These are phyloP conservation scores for Myocastor coypus DNA, from an alignment of 2,113 vertebrate genomes.

Conservation along the genomic window DNA sequence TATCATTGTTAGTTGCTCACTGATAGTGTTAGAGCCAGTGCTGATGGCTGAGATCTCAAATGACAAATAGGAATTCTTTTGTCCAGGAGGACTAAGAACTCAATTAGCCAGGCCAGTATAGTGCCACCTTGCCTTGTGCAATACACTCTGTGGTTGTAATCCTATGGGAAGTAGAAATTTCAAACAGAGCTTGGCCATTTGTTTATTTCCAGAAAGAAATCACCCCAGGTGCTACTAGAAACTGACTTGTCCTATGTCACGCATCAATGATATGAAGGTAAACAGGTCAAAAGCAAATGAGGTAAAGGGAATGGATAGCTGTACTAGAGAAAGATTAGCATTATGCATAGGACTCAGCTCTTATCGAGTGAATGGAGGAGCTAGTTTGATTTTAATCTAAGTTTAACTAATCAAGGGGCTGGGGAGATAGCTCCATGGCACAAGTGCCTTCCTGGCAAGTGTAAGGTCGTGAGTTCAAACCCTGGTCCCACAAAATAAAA, in stretches of 20 bases:
- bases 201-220: slow-evolving; percentile 36
- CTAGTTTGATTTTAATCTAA: background rate
- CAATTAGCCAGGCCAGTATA: background rate
- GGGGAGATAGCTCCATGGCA: too few species aligned
- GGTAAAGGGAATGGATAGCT: background rate
- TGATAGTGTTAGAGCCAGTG: background rate
- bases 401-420: background rate
- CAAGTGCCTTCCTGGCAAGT: too few species aligned
- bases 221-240: background rate
- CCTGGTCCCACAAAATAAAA: too few species aligned
- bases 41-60: background rate
- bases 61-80: background rate
- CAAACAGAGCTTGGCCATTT: background rate
- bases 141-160: background rate
- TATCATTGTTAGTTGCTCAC: background rate
- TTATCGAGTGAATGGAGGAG: background rate
- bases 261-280: background rate
- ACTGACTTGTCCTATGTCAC: background rate
- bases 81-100: background rate
- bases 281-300: background rate
- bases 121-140: background rate
- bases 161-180: slow-evolving; percentile 19
- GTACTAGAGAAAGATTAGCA: too few species aligned
- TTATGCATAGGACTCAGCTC: background rate
- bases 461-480: too few species aligned